These are phyloP conservation scores for Rhagonycha fulva DNA, from an alignment of 2,888 invertebrate genomes.

Conservation along the genomic window DNA sequence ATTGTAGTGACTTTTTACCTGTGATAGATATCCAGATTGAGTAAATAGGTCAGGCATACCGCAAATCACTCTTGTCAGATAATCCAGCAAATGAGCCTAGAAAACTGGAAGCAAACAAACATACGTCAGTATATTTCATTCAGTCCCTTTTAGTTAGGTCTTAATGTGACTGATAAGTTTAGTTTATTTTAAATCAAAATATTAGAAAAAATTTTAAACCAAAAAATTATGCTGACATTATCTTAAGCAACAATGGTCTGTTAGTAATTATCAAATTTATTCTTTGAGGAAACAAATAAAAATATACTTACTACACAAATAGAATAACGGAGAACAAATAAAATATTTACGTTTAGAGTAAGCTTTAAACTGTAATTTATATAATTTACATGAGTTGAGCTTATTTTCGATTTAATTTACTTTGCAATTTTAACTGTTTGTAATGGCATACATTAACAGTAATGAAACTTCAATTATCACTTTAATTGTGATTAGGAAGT, in stretches of 20 bases:
- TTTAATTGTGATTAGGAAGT: background rate
- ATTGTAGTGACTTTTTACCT: constrained; percentile 19
- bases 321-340: background rate
- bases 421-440: background rate
- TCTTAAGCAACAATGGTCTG: background rate
- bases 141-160: background rate
- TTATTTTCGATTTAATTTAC: background rate
- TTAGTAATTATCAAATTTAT: background rate
- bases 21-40: constrained; percentile 18
- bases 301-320: background rate
- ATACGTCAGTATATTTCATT: constrained; percentile 11
- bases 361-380: background rate
- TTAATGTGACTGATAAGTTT: background rate
- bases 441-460: background rate
- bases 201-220: background rate
- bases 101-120: constrained; percentile 15
- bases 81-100: constrained; percentile 9
- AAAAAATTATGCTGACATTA: background rate
- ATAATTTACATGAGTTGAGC: background rate
- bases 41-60: constrained; percentile 15
- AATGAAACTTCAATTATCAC: background rate
- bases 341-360: background rate
- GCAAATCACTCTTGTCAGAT: constrained; percentile 19
- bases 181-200: background rate
- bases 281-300: background rate